Evolutionary conservation across 1,140 invertebrate genomes (phyloP), one percentile per base, ranked within the genome.

Genomic region (Mercenaria mercenaria): DNA sequence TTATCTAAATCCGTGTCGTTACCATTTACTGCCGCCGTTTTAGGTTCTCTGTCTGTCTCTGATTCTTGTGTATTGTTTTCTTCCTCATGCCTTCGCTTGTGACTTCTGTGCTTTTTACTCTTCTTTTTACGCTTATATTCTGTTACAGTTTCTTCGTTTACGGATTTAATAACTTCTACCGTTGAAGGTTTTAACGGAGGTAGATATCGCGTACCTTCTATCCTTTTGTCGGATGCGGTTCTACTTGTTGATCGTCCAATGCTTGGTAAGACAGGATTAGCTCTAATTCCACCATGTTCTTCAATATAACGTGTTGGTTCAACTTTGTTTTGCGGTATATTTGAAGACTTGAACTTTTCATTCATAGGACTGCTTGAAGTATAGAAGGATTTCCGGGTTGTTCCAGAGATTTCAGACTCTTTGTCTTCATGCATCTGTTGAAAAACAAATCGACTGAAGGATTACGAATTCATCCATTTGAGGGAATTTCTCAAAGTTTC

Each of bases 281-380:
- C 6, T 41, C 37, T 74, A 23, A 74, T 20, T 2, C 69, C 69
- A 43, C 69, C 69, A 47, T 74, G 69, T 23, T 74, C 69, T 74
- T 74, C 69, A n/a, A 74, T 74, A 43, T 43, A 74, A 74, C 69
- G 69, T n/a, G 69, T 74, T n/a, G 69, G 69, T 43, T 43, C 69
- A 20, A 74, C 41, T 43, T 43, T 74, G 29, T 41, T 74, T 41
- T 6, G 23, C 3, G 37, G 39, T 18, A 74, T 41, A 18, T 26
- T 74, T 74, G 37, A 26, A 8, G 41, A 1, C 20, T 41, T 23
- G 39, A 74, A 74, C 39, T 67, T 67, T 67, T 29, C 32, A 67
- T 67, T 67, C 61, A 67, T 67, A 20, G 61, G 32, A 34, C 4
- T n/a, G 56, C 26, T 6, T 4, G 56, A 59, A 6, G 4, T 10